phyloP scores from a whole-genome alignment of 2,797 vertebrate genomes.

The Mionectes olivaceus region DNA sequence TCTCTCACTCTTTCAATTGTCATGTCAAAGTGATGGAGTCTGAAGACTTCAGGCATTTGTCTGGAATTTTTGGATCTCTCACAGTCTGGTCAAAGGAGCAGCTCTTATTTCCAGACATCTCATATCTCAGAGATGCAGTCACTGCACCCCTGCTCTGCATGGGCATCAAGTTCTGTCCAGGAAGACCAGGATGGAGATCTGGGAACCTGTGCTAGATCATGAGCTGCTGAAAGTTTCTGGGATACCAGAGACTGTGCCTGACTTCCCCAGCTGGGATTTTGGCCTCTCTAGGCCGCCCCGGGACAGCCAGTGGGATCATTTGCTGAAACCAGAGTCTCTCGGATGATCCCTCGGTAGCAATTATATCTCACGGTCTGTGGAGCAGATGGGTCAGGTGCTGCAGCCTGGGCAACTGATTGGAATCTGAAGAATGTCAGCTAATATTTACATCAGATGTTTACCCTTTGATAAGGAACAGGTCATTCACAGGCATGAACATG shows the following conservation, averaged over 20 bases:
- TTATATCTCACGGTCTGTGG: neutral
- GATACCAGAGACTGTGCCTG: neutral
- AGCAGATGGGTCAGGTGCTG: neutral
- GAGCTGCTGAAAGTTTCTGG: neutral
- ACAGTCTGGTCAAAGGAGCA: neutral
- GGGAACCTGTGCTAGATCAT: neutral
- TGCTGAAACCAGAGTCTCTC: neutral
- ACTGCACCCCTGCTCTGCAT: fast-evolving
- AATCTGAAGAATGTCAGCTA: conserved; percentile 66
- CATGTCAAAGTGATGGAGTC: neutral
- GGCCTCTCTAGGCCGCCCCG: neutral
- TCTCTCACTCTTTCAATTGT: neutral
- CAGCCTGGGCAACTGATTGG: conserved; percentile 5
- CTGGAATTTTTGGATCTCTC: neutral
- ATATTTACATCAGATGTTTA: conserved; percentile 69
- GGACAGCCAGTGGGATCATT: neutral
- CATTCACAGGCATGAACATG: conserved; percentile 52
- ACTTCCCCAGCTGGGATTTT: no score
- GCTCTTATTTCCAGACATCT: neutral
- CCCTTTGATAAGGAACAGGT: conserved; percentile 71
- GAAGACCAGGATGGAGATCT: neutral
- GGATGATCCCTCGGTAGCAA: neutral
- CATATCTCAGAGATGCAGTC: neutral
- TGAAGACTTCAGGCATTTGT: neutral
- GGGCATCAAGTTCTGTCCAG: neutral